Evolutionary conservation across 2,888 invertebrate species (phyloP).

Genomic region (Scelioninae gen. 2): DNA sequence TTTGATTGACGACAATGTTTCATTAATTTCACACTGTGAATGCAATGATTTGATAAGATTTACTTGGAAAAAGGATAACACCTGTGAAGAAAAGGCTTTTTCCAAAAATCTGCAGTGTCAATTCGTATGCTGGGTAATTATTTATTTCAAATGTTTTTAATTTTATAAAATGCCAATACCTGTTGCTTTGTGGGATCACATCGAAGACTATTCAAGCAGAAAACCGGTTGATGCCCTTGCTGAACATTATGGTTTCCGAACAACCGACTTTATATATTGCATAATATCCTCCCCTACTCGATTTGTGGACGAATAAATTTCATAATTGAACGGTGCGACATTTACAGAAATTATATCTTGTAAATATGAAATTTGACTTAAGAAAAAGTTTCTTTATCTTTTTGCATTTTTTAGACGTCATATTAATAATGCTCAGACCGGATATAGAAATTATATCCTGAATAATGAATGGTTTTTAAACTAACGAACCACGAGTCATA

Average conservation of each 20-base stretch:
- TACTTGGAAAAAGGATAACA: too few species aligned
- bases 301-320: neutral
- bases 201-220: slow-evolving; percentile 9
- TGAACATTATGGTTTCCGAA: slow-evolving; percentile 20
- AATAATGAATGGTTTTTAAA: neutral
- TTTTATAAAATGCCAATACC: slow-evolving; percentile 21
- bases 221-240: slow-evolving; percentile 17
- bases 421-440: too few species aligned
- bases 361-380: too few species aligned
- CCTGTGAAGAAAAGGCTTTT: neutral
- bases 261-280: slow-evolving; percentile 13
- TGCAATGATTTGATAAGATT: too few species aligned
- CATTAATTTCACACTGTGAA: too few species aligned
- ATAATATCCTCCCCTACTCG: neutral
- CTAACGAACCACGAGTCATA: too few species aligned
- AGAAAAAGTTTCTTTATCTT: too few species aligned
- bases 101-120: neutral
- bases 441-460: neutral
- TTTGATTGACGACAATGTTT: too few species aligned
- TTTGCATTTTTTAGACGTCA: too few species aligned
- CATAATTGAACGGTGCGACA: neutral
- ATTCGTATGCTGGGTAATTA: neutral
- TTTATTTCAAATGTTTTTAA: slow-evolving; percentile 18
- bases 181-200: slow-evolving; percentile 25
- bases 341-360: slow-evolving; percentile 1